Conservation (phyloP, 2,797 vertebrate genomes). For the Acestrorhynchus altus region DNA sequence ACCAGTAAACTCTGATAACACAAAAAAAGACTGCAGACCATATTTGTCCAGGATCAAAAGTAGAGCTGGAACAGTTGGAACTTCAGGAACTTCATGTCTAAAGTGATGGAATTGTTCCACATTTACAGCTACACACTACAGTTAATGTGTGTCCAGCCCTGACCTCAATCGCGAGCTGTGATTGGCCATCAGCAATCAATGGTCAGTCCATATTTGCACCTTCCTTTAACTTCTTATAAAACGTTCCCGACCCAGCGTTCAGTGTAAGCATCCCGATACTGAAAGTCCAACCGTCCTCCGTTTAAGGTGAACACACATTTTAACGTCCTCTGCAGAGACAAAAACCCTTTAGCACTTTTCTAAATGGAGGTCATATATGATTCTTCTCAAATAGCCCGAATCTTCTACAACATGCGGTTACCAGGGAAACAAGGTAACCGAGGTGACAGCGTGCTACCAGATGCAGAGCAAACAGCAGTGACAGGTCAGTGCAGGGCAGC, state of each 20-base stretch:
- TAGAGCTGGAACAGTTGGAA: no score
- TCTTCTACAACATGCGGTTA: slow-evolving; percentile 42
- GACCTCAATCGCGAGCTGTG: no score
- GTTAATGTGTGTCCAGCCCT: no score
- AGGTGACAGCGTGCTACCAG: slow-evolving; percentile 24
- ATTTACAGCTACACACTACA: no score
- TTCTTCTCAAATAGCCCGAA: slow-evolving; percentile 27
- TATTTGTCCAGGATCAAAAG: no score
- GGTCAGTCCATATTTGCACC: neutral
- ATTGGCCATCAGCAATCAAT: no score
- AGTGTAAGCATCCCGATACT: neutral
- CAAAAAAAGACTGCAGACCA: no score
- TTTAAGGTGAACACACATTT: neutral
- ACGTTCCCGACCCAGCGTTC: neutral
- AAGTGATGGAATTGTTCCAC: no score
- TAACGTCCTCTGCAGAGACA: neutral
- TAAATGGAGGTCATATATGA: slow-evolving; percentile 10
- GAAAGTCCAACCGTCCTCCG: neutral
- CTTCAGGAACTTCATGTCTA: no score
- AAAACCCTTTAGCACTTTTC: slow-evolving; percentile 7
- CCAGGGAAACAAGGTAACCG: slow-evolving; percentile 52
- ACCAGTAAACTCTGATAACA: no score
- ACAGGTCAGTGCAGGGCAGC: slow-evolving; percentile 12
- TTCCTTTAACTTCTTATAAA: neutral
- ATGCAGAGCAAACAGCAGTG: slow-evolving; percentile 11